These are phyloP conservation scores for Erinaceus europaeus DNA, from an alignment of 2,113 vertebrate genomes.

Conservation along the genomic window DNA sequence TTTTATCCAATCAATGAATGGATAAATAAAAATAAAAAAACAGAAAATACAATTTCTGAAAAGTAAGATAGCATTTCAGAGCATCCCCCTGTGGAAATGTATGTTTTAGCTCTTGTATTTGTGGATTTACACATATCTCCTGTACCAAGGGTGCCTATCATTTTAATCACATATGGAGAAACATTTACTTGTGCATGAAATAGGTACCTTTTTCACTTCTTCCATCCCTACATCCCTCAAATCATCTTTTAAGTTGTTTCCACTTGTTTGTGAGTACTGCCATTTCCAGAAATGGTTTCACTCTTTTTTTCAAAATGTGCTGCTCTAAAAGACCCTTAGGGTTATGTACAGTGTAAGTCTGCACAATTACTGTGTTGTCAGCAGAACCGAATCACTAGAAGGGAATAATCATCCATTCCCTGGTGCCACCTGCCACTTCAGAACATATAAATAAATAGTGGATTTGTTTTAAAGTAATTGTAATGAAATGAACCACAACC, in stretches of 20 bases:
- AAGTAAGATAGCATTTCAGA: neutral
- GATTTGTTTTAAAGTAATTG: conserved; percentile 67
- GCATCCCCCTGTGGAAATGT: neutral
- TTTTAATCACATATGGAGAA: neutral
- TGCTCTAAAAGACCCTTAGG: conserved; percentile 33
- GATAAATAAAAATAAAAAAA: too few relatives aligned
- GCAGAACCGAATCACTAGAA: conserved; percentile 57
- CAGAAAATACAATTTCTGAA: conserved; percentile 7
- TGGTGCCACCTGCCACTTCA: conserved; percentile 45
- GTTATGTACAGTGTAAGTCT: conserved; percentile 43
- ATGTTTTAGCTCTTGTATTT: neutral
- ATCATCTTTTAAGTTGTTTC: conserved; percentile 44
- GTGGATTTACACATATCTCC: neutral
- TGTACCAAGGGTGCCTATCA: neutral
- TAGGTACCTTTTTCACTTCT: neutral
- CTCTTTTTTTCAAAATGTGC: conserved; percentile 41
- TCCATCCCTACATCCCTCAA: neutral
- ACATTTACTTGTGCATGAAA: neutral
- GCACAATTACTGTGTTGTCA: conserved; percentile 63
- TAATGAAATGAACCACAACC: conserved; percentile 63
- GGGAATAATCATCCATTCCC: conserved; percentile 61
- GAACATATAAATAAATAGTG: conserved; percentile 57
- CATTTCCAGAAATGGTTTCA: conserved; percentile 53
- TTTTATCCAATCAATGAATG: too few relatives aligned
- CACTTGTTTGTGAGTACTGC: neutral